phyloP scores from a whole-genome alignment of 2,797 vertebrate genomes.

The Halcyon badia region DNA sequence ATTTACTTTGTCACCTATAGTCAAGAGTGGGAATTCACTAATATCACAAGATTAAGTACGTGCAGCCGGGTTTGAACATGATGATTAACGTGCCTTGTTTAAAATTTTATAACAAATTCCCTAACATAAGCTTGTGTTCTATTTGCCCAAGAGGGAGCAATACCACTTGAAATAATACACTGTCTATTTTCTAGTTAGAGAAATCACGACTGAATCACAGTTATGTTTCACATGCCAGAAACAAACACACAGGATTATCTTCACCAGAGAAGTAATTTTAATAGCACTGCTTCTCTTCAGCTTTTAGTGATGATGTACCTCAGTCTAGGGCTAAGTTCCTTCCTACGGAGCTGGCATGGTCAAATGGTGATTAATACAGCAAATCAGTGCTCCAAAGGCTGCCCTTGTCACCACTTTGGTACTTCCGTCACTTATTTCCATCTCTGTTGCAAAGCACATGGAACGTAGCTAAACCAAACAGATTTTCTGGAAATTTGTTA shows the following conservation, averaged over 20 bases:
- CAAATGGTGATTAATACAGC: not conserved
- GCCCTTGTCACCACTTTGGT: not conserved
- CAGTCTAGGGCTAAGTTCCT: not conserved
- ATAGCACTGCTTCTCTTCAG: not conserved
- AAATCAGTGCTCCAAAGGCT: not conserved
- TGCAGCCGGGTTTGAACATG: not conserved
- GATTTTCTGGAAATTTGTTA: not conserved
- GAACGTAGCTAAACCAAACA: not conserved
- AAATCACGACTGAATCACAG: not conserved
- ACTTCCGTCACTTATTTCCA: slow-evolving; percentile 19
- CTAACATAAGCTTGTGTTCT: not conserved
- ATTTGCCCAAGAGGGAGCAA: not conserved
- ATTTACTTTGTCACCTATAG: not conserved
- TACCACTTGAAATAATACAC: not conserved
- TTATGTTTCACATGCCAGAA: not conserved
- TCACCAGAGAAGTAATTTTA: not conserved
- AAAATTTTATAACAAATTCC: not conserved
- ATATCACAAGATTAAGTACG: not conserved
- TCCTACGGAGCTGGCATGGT: not conserved
- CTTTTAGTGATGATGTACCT: not conserved
- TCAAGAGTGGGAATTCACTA: not conserved
- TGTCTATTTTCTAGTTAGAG: not conserved
- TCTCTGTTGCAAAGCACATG: not conserved
- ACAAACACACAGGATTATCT: not conserved
- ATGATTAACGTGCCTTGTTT: not conserved